phyloP scores from a whole-genome alignment of 2,113 vertebrate genomes.

The Paraplagusia blochii region DNA sequence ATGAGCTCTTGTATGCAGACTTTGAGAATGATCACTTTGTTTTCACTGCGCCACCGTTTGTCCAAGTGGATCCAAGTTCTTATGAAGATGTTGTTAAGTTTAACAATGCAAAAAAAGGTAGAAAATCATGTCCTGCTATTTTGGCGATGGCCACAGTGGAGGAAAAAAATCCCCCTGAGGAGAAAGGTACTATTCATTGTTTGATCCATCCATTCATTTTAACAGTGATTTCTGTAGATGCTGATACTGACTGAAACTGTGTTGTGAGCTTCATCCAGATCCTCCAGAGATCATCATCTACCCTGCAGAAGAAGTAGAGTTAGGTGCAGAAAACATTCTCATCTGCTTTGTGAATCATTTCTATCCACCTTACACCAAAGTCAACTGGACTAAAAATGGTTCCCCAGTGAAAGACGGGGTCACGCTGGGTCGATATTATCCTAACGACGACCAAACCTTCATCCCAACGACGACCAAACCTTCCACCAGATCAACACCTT shows the following conservation, averaged over 20 bases:
- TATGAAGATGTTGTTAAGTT: accelerated
- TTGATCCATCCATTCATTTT: no score
- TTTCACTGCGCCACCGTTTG: slow-evolving; percentile 22
- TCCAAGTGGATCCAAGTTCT: not conserved
- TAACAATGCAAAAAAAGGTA: not conserved
- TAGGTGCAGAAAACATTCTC: slow-evolving; percentile 66
- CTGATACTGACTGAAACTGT: not conserved
- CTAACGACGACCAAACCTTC: no score
- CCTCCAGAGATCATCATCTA: slow-evolving; percentile 60
- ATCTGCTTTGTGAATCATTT: slow-evolving; percentile 69
- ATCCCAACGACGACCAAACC: slow-evolving; percentile 36
- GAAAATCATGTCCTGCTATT: accelerated
- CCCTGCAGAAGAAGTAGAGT: slow-evolving; percentile 33
- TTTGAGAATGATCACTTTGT: slow-evolving; percentile 6
- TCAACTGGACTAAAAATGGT: slow-evolving; percentile 53
- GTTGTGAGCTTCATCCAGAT: slow-evolving; percentile 38
- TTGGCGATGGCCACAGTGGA: accelerated
- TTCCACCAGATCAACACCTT: slow-evolving; percentile 48
- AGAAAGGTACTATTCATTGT: slow-evolving; percentile 14
- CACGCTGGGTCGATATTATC: slow-evolving; percentile 27
- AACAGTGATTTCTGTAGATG: not conserved
- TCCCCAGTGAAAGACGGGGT: slow-evolving; percentile 8
- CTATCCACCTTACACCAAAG: slow-evolving; percentile 43
- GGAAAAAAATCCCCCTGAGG: slow-evolving; percentile 9
- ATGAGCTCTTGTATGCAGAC: slow-evolving; percentile 38